A percentile compares a stretch with the other conserved stretches of the same genome.
These are phyloP conservation scores for Pollimyrus isidori DNA, from an alignment of 2,113 vertebrate genomes.

Conservation along the genomic window DNA sequence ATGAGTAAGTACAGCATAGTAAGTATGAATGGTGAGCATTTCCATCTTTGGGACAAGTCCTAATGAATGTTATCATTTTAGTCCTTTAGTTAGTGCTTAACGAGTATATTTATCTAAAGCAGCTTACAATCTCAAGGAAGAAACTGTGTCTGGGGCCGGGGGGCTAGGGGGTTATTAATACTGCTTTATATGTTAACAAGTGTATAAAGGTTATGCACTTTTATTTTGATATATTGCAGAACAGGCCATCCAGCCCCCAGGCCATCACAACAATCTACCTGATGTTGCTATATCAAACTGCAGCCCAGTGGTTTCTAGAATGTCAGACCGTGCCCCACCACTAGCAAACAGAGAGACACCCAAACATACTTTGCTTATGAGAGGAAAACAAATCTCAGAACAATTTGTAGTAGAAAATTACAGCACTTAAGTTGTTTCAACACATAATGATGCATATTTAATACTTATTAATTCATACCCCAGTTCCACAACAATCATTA, in stretches of 20 bases:
- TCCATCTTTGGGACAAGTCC: neutral
- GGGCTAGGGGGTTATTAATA: neutral
- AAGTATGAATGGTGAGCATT: neutral
- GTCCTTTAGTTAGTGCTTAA: neutral
- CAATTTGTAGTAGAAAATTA: neutral
- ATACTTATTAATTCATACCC: neutral
- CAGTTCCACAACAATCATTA: neutral
- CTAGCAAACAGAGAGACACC: neutral
- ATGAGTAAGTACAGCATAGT: neutral
- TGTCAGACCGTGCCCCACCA: neutral
- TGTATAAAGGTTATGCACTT: neutral
- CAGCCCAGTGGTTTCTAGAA: neutral
- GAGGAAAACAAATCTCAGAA: neutral
- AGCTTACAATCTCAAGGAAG: neutral
- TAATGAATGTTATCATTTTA: neutral
- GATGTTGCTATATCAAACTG: neutral
- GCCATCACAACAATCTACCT: neutral
- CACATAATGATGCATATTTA: neutral
- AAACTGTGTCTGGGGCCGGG: neutral
- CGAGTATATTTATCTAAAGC: neutral
- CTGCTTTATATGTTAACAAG: neutral
- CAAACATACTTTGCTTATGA: neutral
- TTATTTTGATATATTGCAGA: neutral
- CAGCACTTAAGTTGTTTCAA: neutral
- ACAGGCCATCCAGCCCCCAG: neutral